Evolutionary conservation across 2,797 vertebrate genomes (phyloP), one percentile per base, ranked within the genome.

Genomic region (Paramormyrops hopkinsi): DNA sequence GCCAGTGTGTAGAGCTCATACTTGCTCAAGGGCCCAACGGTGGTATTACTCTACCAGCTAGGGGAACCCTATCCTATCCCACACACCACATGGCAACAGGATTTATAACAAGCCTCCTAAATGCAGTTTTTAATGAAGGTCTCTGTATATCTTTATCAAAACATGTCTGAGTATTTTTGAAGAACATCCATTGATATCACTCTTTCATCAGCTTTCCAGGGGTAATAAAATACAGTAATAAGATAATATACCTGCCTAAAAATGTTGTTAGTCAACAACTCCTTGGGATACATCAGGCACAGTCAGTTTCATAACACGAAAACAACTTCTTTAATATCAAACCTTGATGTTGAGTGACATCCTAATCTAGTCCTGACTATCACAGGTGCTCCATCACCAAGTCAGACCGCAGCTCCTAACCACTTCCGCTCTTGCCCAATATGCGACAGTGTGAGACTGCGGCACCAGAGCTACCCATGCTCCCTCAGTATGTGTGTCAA

Each of bases 351-450:
- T 65, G 44, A 62, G 93, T 92, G 86, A 88, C 90, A 86, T 9
- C 89, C 90, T 92, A 84, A 94, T 94, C 93, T 93, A 93, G 88
- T 79, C 86, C 65, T 65, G 85, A 73, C 89, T 90, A 46, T 89
- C 93, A 73, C 95, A 96, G 94, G 93, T 95, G 95, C 93, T 89
- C 44, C 90, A 91, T 93, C 92, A 94, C 89, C 89, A 88, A 89
- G 92, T 92, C 91, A 94, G 95, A 95, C 95, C 95, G 92, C 95
- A 95, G 50, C 46, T 91, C 89, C 89, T 92, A 92, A 93, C 92
- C 86, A 89, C 94, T 95, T 96, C 95, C 96, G 93, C 91, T 89
- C 85, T 89, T 88, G 90, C 92, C 92, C 92, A 25, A 37, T 69
- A 25, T 56, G 46, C 48, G 88, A 54, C 19, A 25, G 89, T 86